Base-by-base conservation (phyloP, 2,797 vertebrate genomes). In the Hylomyscus alleni region DNA sequence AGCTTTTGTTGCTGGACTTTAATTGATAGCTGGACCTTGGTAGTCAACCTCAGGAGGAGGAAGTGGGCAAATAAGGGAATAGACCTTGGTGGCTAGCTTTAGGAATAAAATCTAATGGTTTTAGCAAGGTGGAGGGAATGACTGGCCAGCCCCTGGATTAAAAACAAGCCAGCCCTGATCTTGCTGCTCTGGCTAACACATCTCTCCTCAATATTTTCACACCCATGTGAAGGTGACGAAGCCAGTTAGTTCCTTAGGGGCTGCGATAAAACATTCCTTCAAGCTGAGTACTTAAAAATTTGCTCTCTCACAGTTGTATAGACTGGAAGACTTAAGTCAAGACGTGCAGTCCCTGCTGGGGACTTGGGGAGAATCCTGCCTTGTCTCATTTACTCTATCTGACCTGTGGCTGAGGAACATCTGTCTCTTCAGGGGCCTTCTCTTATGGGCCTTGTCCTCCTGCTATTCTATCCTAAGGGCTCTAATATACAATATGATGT, bases 141-240 rank as follows among this genome's bases (percentile, higher is more conserved):
- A 44, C 40, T 47, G 13, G 40, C 75, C 12, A 17, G 8, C 1
- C 6, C 62, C 29, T 3, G 20, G 26, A 2, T 58, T 67, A 56
- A 9, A 44, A 60, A 44, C 6, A 40, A 5, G 34, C 1, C 8
- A 65, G 37, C 14, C 81, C 6, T 6, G 17, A 75, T 37, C 90
- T 1, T 1, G 9, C 58, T 65, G 67, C 3, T 47, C 72, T 14
- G 52, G 69, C 24, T 13, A 54, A 10, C 3, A 31, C 1, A 11
- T n/a, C 47, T 86, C 92, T 73, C 7, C 31, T 75, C 22, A 10
- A 9, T 11, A 22, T 58, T n/a, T 73, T 40, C 40, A 17, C 0
- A 12, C 0, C 40, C 19, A 0, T 0, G 1, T n/a, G 73, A 76
- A 76, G 37, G 3, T n/a, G 65, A 76, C 62, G 37, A 54, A 20